phyloP scores from a whole-genome alignment of 2,888 invertebrate species.

The Lithophane ornitopus region DNA sequence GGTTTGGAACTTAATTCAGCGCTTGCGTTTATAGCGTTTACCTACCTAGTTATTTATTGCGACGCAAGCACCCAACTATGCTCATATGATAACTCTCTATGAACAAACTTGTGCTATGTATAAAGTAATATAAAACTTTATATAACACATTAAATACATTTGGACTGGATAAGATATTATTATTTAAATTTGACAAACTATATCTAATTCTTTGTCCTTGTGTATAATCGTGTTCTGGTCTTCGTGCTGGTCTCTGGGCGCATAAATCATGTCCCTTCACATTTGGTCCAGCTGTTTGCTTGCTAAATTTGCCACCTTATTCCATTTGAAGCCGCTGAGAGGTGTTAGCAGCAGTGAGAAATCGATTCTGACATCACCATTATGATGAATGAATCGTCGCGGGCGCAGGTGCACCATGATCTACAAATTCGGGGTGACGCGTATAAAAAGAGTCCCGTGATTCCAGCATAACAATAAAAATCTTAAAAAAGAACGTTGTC shows the following conservation, averaged over 20 bases:
- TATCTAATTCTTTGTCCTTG: not conserved
- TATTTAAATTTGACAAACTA: not conserved
- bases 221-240: not conserved
- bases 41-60: not conserved
- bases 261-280: not conserved
- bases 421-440: not conserved
- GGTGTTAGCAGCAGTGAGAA: not conserved
- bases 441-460: not conserved
- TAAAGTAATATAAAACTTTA: not conserved
- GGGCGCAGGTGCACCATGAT: not conserved
- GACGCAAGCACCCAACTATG: too few species aligned
- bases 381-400: not conserved
- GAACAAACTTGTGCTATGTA: not conserved
- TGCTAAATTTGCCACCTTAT: not conserved
- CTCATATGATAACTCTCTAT: not conserved
- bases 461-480: too few species aligned
- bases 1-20: not conserved
- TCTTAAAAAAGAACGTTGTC: too few species aligned
- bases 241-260: not conserved
- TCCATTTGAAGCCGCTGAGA: not conserved
- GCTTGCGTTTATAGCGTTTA: not conserved
- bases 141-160: not conserved
- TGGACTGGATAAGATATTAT: not conserved
- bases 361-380: not conserved
- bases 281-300: not conserved